Evolutionary conservation across 2,888 invertebrate genomes (phyloP), one percentile per base, ranked within the genome.

Genomic region (Sipha maydis): DNA sequence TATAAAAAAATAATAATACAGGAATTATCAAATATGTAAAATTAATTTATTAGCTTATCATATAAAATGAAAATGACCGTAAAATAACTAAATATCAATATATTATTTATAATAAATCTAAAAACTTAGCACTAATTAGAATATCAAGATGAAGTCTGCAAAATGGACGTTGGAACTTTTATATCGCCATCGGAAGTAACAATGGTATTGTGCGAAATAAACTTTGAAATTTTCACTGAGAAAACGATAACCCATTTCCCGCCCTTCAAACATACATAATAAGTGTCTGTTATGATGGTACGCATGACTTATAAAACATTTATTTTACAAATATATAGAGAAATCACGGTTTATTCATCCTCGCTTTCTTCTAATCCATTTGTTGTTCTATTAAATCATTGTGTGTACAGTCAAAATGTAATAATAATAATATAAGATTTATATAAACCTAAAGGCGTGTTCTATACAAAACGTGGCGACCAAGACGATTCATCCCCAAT

Each of bases 251-350:
- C 34, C 34, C n/a, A n/a, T 56, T n/a, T 56, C 34, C 73, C 56
- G n/a, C 83, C 71, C 83, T 34, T 4, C 83, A 48, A 34, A 83
- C 67, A 11, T 69, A 34, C 25, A 56, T 75, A 76, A 76, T 76
- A 84, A 84, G 84, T 84, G 38, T 76, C 75, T 61, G 84, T 28
- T 76, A 76, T 84, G 83, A 56, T 75, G 28, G 61, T 83, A 9
- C 56, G 17, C 48, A 25, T 31, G 34, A n/a, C 56, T 41, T 76
- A 61, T 54, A 48, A 54, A 71, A 19, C 38, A 80, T 61, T n/a
- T 67, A 38, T 48, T 48, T 14, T 56, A 56, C 21, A 19, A 19
- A 2, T 61, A 61, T 61, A 67, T 41, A 25, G 9, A 38, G 41
- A 38, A 67, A 67, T 67, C 14, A 80, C 28, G 17, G 77, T 8